Conservation (phyloP, 2,888 invertebrate species). For the Eupithecia dodoneata region DNA sequence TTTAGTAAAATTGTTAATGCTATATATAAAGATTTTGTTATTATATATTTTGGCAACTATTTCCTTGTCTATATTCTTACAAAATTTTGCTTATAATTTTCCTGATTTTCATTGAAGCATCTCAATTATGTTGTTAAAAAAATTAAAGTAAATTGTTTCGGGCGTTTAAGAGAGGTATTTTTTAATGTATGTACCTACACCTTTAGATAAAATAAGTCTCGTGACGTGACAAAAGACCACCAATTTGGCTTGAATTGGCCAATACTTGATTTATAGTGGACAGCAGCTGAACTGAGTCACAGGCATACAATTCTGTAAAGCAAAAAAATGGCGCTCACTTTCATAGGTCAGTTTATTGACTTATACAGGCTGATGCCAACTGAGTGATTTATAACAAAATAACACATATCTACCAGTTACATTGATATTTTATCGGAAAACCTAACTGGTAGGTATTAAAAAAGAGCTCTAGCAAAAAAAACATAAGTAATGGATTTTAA, state of each 20-base stretch:
- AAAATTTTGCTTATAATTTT: not conserved
- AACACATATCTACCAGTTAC: not conserved
- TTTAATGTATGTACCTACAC: not conserved
- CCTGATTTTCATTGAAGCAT: not conserved
- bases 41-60: too few relatives aligned
- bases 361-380: slow-evolving; percentile 47
- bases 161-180: not conserved
- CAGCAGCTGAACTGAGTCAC: slow-evolving; percentile 63
- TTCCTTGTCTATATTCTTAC: too few relatives aligned
- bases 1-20: too few relatives aligned
- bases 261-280: slow-evolving; percentile 64
- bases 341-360: slow-evolving; percentile 63
- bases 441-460: too few relatives aligned
- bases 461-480: not conserved
- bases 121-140: not conserved
- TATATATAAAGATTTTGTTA: too few relatives aligned
- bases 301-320: slow-evolving; percentile 51
- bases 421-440: not conserved
- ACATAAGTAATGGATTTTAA: not conserved
- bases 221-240: slow-evolving; percentile 22
- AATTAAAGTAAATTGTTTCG: not conserved
- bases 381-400: not conserved
- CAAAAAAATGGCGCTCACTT: slow-evolving; percentile 62
- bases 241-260: slow-evolving; percentile 62
- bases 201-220: not conserved